These are phyloP conservation scores for Hypocryptadius cinnamomeus DNA, from an alignment of 2,113 vertebrate species.

Conservation along the genomic window DNA sequence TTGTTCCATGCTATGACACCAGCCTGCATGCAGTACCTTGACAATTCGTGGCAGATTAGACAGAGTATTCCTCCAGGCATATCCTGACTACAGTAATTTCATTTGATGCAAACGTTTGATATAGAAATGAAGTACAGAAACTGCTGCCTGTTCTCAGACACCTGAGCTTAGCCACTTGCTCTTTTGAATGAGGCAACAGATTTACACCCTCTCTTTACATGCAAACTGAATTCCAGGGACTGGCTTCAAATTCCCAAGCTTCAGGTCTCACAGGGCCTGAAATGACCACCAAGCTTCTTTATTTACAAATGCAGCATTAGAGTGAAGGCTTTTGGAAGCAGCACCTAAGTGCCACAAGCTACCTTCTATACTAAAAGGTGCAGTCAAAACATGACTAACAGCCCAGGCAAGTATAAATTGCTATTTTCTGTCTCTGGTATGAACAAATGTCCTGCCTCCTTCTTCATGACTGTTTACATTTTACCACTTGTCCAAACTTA, in stretches of 20 bases:
- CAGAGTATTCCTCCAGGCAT: background rate
- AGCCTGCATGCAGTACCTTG: background rate
- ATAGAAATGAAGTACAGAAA: background rate
- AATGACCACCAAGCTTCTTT: background rate
- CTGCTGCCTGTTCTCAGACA: background rate
- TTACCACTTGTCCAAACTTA: background rate
- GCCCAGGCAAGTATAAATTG: background rate
- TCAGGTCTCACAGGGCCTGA: background rate
- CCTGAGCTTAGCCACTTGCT: background rate
- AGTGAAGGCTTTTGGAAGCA: background rate
- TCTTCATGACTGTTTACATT: background rate
- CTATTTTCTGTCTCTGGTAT: background rate
- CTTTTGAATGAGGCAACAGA: background rate
- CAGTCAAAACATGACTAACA: background rate
- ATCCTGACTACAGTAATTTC: background rate
- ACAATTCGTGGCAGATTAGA: background rate
- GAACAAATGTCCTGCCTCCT: background rate
- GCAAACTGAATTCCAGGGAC: background rate
- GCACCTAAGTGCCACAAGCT: background rate
- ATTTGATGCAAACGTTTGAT: background rate
- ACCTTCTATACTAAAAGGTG: background rate
- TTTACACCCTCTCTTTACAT: background rate
- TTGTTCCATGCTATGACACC: background rate
- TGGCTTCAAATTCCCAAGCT: background rate
- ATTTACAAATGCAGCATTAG: background rate